Evolutionary conservation across 2,888 invertebrate genomes (phyloP), one percentile per base, ranked within the genome.

Genomic region (Conops quadrifasciatus): DNA sequence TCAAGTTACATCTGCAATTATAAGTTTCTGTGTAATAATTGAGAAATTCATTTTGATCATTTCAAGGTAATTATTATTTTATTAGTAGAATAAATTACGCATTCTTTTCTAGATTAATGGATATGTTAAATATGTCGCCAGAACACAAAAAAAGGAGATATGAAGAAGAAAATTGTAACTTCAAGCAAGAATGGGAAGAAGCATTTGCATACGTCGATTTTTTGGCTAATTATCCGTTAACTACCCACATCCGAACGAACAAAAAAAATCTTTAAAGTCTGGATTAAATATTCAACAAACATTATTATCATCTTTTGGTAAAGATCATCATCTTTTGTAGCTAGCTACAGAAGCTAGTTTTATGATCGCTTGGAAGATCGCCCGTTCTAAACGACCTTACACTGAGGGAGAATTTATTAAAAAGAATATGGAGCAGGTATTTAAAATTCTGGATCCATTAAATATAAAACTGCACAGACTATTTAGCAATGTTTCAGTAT

Each of bases 331-430:
- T n/a, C n/a, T n/a, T n/a, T n/a, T 19, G 11, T 30, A 16, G 16
- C 30, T 36, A n/a, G n/a, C n/a, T n/a, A n/a, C n/a, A n/a, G 3
- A 36, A 60, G 60, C 60, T n/a, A 60, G 60, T 30, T 19, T 36
- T 60, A 15, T 60, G 11, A 60, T 60, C 16, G 36, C 60, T 21
- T 60, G 60, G 36, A 60, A 60, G 28, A 30, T 36, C 28, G 30
- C 36, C 13, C 36, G 36, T 9, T 19, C 60, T 13, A 60, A 60
- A 60, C 60, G 36, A 15, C 60, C 60, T 15, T 60, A 60, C 28
- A 30, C 30, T 28, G 60, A 60, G 60, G 36, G 36, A 60, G 60
- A 60, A n/a, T 60, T 60, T 16, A 60, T 56, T 56, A 56, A 56
- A 56, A 49, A 56, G 19, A 56, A 56, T 19, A n/a, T 56, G 53